phyloP scores from a whole-genome alignment of 2,113 vertebrate genomes.

The Loxodonta africana region DNA sequence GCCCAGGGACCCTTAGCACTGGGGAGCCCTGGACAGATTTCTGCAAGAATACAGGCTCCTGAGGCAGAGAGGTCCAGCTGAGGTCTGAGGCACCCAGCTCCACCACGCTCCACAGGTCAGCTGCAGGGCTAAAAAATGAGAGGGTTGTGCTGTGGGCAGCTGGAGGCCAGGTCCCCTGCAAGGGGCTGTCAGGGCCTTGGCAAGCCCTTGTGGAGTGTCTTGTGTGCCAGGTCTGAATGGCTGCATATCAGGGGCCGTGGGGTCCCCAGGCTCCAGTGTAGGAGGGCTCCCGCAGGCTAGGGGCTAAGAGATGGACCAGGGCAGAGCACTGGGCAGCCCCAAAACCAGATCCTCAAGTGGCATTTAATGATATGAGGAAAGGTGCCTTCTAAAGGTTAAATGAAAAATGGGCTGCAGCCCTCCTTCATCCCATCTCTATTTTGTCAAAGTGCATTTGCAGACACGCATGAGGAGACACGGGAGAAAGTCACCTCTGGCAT shows the following conservation, averaged over 20 bases:
- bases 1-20: not conserved
- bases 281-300: rapidly evolving
- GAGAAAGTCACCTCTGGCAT: rapidly evolving
- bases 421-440: rapidly evolving
- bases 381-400: rapidly evolving
- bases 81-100: not conserved
- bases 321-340: not conserved
- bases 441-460: not conserved
- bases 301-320: rapidly evolving
- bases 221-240: rapidly evolving
- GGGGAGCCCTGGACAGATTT: not conserved
- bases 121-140: not conserved
- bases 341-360: rapidly evolving
- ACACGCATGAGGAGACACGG: rapidly evolving
- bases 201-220: too few species aligned
- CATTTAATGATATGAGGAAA: rapidly evolving
- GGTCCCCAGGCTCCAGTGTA: not conserved
- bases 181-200: rapidly evolving
- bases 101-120: not conserved
- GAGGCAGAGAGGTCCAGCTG: rapidly evolving
- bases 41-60: not conserved
- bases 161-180: not conserved
- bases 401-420: rapidly evolving
- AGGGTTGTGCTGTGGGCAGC: not conserved
- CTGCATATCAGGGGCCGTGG: rapidly evolving